phyloP scores from a whole-genome alignment of 1,140 invertebrate species.

The Manduca sexta region DNA sequence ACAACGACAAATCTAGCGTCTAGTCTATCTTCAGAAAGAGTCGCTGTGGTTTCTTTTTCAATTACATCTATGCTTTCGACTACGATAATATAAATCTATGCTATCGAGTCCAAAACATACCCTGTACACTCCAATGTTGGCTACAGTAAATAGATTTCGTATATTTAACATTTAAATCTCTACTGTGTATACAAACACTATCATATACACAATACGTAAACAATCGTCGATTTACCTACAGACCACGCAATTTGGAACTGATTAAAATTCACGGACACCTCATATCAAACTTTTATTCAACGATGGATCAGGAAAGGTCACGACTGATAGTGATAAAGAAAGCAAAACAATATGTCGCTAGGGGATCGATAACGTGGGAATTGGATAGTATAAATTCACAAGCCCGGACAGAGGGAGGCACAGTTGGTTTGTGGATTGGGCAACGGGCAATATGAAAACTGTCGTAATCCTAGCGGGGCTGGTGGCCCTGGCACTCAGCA shows the following conservation, averaged over 20 bases:
- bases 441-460: constrained; percentile 41
- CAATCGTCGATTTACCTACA: too few relatives aligned
- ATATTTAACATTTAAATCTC: too few relatives aligned
- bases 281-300: background rate
- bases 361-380: background rate
- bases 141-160: too few relatives aligned
- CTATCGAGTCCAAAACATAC: too few relatives aligned
- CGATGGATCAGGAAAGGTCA: background rate
- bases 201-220: too few relatives aligned
- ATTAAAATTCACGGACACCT: background rate
- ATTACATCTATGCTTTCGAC: too few relatives aligned
- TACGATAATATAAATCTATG: too few relatives aligned
- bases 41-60: too few relatives aligned
- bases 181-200: too few relatives aligned
- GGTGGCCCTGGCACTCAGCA: constrained; percentile 35
- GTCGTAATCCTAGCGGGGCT: constrained; percentile 38
- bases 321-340: constrained; percentile 9
- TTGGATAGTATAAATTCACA: constrained; percentile 14
- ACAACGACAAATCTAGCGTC: too few relatives aligned
- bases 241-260: background rate
- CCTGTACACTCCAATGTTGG: too few relatives aligned
- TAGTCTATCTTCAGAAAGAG: too few relatives aligned
- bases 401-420: constrained; percentile 4
- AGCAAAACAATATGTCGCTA: constrained; percentile 4
- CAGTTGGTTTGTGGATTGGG: constrained; percentile 30